Base-by-base conservation (phyloP, 1,140 invertebrate species). In the Wasmannia auropunctata region DNA sequence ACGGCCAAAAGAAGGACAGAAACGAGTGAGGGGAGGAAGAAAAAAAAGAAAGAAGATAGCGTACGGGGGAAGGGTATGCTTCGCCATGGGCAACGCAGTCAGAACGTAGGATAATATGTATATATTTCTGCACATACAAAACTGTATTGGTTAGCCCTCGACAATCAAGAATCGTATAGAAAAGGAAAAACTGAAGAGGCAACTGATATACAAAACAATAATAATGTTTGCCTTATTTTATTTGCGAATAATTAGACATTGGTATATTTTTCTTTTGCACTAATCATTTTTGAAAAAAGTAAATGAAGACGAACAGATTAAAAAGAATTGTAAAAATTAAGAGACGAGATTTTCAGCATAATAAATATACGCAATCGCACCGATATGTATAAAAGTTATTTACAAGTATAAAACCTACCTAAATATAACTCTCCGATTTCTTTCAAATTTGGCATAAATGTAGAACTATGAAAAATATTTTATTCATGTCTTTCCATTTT, bases 131-230 rank as follows among this genome's bases (percentile, higher is more conserved):
- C 54, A 74, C 25, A 72, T 63, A 54, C 28, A 65, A 60, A 49
- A 62, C 14, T 22, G 84, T 86, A 74, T 89, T 86, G 83, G 75
- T 80, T 65, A 80, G 62, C 28, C 84, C 85, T 62, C 19, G 60
- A 49, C 81, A 60, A 70, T 54, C 76, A 77, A 56, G 62, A 88
- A 34, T 54, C 22, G 5, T n/a, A 11, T 16, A 46, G 7, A 14
- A 69, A n/a, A 11, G 46, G 49, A 60, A 80, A 40, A 56, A 43
- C n/a, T n/a, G 14, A 34, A 49, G 28, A 25, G 37, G 19, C 37
- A 81, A 67, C 16, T 80, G 46, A 56, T 72, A 51, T 31, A 31
- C 19, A n/a, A 81, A 70, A 54, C 65, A 8, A 25, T 58, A 40
- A 3, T 40, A 31, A 80, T 69, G 14, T 43, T 37, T 10, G 11